phyloP scores from a whole-genome alignment of 2,797 vertebrate genomes.

The Danio kyathit region DNA sequence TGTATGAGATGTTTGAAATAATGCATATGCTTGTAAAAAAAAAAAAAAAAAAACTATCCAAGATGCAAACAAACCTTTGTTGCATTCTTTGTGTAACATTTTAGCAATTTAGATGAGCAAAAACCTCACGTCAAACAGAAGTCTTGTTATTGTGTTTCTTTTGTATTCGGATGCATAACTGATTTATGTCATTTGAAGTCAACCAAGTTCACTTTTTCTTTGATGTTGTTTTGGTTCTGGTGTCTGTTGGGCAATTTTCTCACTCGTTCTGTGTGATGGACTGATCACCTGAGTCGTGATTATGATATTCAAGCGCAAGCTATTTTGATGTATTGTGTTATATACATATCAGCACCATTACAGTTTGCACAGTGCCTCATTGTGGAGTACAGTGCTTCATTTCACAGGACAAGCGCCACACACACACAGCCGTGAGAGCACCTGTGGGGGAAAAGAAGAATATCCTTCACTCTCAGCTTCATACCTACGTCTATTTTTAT shows the following conservation, averaged over 20 bases:
- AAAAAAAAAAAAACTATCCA: neutral
- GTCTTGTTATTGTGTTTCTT: neutral
- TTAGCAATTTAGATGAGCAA: neutral
- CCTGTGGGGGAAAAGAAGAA: constrained; percentile 55
- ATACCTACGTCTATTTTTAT: constrained; percentile 64
- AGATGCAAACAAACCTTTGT: neutral
- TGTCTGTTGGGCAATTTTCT: constrained; percentile 38
- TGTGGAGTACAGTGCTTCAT: constrained; percentile 56
- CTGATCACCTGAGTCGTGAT: constrained; percentile 51
- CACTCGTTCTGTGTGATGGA: constrained; percentile 32
- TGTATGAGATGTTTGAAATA: too few species aligned
- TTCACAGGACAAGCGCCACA: constrained; percentile 60
- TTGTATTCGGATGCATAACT: neutral
- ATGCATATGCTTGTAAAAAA: too few species aligned
- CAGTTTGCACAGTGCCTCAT: constrained; percentile 18
- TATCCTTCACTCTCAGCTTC: constrained; percentile 53
- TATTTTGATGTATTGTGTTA: constrained; percentile 56
- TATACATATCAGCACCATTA: constrained; percentile 39
- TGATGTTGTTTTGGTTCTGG: constrained; percentile 13
- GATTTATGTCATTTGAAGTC: constrained; percentile 31
- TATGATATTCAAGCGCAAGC: constrained; percentile 21
- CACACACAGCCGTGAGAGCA: constrained; percentile 60
- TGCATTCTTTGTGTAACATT: neutral
- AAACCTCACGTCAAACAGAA: neutral
- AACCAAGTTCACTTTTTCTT: constrained; percentile 20